Evolutionary conservation across 2,888 invertebrate species (phyloP), one percentile per base, ranked within the genome.

Genomic region (Cheilosia grossa): DNA sequence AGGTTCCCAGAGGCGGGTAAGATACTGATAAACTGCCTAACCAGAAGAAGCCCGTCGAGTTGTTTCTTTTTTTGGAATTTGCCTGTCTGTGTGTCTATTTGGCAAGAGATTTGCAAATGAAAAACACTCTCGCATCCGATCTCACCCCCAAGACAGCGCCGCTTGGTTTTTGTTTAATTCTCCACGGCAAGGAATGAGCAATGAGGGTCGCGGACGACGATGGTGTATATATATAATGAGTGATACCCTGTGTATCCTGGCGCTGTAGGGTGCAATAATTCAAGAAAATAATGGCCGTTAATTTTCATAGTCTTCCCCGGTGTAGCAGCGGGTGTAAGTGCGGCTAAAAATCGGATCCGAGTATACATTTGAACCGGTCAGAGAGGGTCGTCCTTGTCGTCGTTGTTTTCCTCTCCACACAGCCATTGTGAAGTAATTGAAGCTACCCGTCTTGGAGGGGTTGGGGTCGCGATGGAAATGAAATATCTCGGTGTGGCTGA

Each of bases 251-350:
- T 85, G 54, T 83, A 72, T 81, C 51, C 81, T 77, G 72, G 72
- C 30, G 67, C 81, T 85, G 67, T 66, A 67, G 85, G 81, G 85
- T 85, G 85, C 77, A 85, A 85, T 85, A 85, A 85, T 77, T 85
- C 81, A 85, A 85, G 81, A 85, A 85, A 85, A 85, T 81, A 85
- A 85, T 85, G 85, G 85, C 85, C 85, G 85, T 85, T 85, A 85
- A 85, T 85, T 85, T 85, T 80, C 83, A 83, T 80, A 80, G 83
- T 56, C 67, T 67, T 59, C 54, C 81, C 66, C 27, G 24, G 53
- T 49, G 51, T 42, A 66, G 61, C 44, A 58, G n/a, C 47, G 64
- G 58, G 70, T 24, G 61, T 30, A 24, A 37, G 15, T 37, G 54
- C 49, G 61, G 75, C 74, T 75, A 75, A 85, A 81, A 85, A 85